Percentiles rank a stretch among this genome's conserved stretches.
These are phyloP conservation scores for Pharmacophagus antenor DNA, from an alignment of 2,888 invertebrate genomes.

Conservation along the genomic window DNA sequence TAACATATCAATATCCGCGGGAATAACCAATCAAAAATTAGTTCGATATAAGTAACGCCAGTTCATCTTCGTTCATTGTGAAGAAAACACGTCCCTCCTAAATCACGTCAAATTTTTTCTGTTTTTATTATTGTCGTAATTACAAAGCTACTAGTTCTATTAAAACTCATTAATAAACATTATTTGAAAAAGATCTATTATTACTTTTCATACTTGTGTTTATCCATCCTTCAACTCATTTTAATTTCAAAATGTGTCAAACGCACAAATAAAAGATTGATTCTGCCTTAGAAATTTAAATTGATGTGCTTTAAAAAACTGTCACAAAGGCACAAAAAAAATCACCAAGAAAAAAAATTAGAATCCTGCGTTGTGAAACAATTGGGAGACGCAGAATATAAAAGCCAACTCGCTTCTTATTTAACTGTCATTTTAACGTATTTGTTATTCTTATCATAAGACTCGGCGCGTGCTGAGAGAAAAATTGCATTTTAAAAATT, in stretches of 20 bases:
- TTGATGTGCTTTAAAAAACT: slow-evolving; percentile 7
- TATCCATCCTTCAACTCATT: background rate
- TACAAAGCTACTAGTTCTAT: no score
- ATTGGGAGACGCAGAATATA: slow-evolving; percentile 22
- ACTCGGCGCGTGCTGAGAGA: slow-evolving; percentile 60
- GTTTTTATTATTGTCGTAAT: no score
- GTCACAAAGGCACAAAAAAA: slow-evolving; percentile 14
- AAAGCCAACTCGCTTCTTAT: slow-evolving; percentile 21
- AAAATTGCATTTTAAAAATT: slow-evolving; percentile 27
- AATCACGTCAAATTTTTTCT: no score
- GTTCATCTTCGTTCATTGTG: no score
- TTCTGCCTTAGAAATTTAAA: background rate
- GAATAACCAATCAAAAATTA: no score
- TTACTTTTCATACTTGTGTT: no score
- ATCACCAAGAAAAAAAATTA: slow-evolving; percentile 3
- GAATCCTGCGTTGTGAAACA: slow-evolving; percentile 22
- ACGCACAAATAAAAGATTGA: background rate
- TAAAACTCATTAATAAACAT: no score
- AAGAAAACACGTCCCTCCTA: no score
- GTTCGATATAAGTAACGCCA: no score
- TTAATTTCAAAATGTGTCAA: slow-evolving; percentile 10
- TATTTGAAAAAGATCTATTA: no score
- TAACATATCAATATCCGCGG: no score
- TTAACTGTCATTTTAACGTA: slow-evolving; percentile 55
- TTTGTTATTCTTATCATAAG: slow-evolving; percentile 75